Percentiles rank a stretch among this genome's conserved stretches.
phyloP scores from a whole-genome alignment of 2,888 invertebrate species.

The Noctua comes region DNA sequence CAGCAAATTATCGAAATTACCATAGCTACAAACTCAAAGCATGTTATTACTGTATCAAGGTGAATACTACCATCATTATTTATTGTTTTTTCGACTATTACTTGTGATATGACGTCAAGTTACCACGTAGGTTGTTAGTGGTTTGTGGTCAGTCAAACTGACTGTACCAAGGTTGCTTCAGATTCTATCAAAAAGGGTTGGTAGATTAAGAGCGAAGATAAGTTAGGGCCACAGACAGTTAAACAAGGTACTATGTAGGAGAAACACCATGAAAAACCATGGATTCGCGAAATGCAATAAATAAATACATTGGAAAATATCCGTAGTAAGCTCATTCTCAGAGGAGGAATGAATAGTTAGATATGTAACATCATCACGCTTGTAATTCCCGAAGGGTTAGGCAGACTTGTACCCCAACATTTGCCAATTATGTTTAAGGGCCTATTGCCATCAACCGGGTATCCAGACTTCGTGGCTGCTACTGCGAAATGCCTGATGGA shows the following conservation, averaged over 20 bases:
- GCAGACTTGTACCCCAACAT: background rate
- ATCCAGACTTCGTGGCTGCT: background rate
- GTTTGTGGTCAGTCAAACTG: slow-evolving; percentile 12
- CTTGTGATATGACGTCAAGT: slow-evolving; percentile 28
- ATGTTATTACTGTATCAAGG: slow-evolving; percentile 44
- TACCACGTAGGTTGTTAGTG: slow-evolving; percentile 16
- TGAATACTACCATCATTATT: slow-evolving; percentile 45
- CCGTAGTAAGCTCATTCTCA: background rate
- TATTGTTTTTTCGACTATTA: slow-evolving; percentile 38
- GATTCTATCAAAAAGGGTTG: background rate
- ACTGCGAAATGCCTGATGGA: background rate
- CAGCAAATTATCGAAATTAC: slow-evolving; percentile 10
- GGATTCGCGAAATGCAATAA: background rate
- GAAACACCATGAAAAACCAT: background rate
- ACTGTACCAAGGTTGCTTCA: slow-evolving; percentile 3
- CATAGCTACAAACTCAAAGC: slow-evolving; percentile 21
- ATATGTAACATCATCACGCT: too few species aligned
- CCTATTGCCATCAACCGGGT: background rate
- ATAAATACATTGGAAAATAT: background rate
- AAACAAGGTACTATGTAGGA: background rate
- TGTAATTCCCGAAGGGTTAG: too few species aligned
- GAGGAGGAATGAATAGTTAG: background rate
- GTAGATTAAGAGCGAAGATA: background rate
- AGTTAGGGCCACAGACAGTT: background rate
- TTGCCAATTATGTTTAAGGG: background rate